Evolutionary conservation across 1,140 invertebrate genomes (phyloP).

Genomic region (Lordiphosa collinella): DNA sequence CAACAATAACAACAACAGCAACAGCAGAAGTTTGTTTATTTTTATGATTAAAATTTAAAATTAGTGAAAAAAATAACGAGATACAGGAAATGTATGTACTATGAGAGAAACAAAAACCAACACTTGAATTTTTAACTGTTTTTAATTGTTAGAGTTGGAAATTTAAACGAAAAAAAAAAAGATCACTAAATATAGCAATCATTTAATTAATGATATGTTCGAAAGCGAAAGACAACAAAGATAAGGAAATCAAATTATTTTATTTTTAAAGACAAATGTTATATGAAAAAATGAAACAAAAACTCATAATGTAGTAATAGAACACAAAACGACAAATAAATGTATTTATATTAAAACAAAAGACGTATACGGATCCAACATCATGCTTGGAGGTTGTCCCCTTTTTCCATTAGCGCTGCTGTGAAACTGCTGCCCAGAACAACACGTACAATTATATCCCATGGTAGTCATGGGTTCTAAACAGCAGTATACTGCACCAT

Average conservation of each 20-base stretch:
- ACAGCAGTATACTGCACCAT: too few species aligned
- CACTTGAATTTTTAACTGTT: constrained; percentile 74
- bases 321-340: constrained; percentile 71
- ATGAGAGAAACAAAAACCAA: constrained; percentile 32
- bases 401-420: too few species aligned
- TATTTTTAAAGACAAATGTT: constrained; percentile 71
- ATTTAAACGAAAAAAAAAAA: constrained; percentile 53
- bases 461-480: too few species aligned
- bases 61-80: constrained; percentile 54
- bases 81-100: constrained; percentile 66
- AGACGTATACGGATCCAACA: too few species aligned
- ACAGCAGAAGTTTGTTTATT: constrained; percentile 25
- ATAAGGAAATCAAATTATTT: constrained; percentile 59
- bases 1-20: constrained; percentile 10
- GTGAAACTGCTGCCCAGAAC: too few species aligned
- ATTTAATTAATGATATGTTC: constrained; percentile 68
- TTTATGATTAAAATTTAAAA: constrained; percentile 67
- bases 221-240: constrained; percentile 54
- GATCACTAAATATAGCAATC: constrained; percentile 54
- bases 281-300: constrained; percentile 44
- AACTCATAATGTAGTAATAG: constrained; percentile 70
- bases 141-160: constrained; percentile 76
- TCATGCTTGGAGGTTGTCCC: too few species aligned
- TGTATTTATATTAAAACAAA: constrained; percentile 71
- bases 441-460: too few species aligned